These are phyloP conservation scores for Mallateleia sp. DNA, from an alignment of 2,888 invertebrate species.

Conservation along the genomic window DNA sequence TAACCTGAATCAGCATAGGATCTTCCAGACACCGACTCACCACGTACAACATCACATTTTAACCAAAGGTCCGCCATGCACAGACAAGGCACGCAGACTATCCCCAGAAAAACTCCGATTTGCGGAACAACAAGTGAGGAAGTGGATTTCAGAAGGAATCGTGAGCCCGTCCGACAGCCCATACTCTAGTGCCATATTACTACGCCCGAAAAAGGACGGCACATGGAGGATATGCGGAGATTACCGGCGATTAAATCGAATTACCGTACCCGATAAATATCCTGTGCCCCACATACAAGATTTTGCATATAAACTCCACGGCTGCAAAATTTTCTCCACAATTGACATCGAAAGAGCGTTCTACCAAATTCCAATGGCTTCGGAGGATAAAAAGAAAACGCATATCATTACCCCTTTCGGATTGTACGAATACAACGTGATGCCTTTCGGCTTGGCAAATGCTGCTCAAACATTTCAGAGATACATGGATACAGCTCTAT, in stretches of 20 bases:
- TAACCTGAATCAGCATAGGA: too few species aligned
- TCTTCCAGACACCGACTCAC: neutral
- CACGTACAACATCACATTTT: neutral
- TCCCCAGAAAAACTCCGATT: neutral
- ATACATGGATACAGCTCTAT: constrained; percentile 74
- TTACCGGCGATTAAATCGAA: too few species aligned
- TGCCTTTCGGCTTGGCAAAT: constrained; percentile 86
- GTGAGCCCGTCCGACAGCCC: neutral
- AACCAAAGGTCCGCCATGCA: neutral
- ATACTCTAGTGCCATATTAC: neutral
- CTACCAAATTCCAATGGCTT: constrained; percentile 59
- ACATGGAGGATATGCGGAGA: neutral
- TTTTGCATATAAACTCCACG: neutral
- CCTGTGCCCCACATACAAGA: neutral
- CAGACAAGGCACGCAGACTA: neutral
- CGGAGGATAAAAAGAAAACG: neutral
- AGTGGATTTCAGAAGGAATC: neutral
- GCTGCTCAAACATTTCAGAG: constrained; percentile 86
- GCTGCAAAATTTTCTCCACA: neutral
- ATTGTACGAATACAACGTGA: constrained; percentile 84
- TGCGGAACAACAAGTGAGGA: neutral
- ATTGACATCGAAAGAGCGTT: neutral
- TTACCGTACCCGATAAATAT: constrained; percentile 32
- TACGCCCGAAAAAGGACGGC: neutral
- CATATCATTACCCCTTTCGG: neutral